phyloP scores from a whole-genome alignment of 2,888 invertebrate genomes.

The Rhagophthalmus giganteus region DNA sequence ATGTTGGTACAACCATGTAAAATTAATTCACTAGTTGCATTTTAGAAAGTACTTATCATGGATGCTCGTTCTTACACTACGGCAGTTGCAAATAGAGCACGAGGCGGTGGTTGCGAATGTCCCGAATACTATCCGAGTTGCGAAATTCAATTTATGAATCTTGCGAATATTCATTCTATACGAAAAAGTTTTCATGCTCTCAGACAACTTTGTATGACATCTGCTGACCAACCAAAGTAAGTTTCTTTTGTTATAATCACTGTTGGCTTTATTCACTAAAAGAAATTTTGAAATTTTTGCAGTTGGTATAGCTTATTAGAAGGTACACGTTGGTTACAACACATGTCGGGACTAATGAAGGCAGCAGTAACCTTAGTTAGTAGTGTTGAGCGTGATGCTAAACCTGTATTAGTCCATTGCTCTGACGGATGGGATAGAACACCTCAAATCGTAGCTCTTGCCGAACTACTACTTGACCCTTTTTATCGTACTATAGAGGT shows the following conservation, averaged over 20 bases:
- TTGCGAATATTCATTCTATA: slow-evolving; percentile 97
- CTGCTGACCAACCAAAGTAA: slow-evolving; percentile 79
- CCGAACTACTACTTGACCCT: slow-evolving; percentile 90
- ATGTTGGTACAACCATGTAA: too few species aligned
- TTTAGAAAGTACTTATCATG: slow-evolving; percentile 81
- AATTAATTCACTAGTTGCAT: too few species aligned
- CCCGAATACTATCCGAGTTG: slow-evolving; percentile 93
- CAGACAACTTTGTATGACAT: slow-evolving; percentile 75
- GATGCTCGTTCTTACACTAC: slow-evolving; percentile 96
- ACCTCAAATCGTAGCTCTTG: slow-evolving; percentile 92
- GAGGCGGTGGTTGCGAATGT: slow-evolving; percentile 97
- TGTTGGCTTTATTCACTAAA: too few species aligned
- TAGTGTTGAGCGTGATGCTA: slow-evolving; percentile 76
- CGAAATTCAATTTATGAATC: slow-evolving; percentile 95
- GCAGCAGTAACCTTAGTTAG: slow-evolving; percentile 80
- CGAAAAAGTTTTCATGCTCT: slow-evolving; percentile 89
- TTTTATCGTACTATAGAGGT: slow-evolving; percentile 92
- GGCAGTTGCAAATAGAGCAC: slow-evolving; percentile 93
- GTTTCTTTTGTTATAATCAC: slow-evolving; percentile 44
- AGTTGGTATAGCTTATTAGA: slow-evolving; percentile 91
- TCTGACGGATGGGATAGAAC: slow-evolving; percentile 99
- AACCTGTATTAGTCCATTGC: slow-evolving; percentile 95
- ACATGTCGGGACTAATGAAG: slow-evolving; percentile 81
- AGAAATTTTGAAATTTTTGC: slow-evolving; percentile 45
- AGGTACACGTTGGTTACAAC: slow-evolving; percentile 88